A percentile compares a stretch with the other conserved stretches of the same genome.
Evolutionary conservation across 1,140 invertebrate species (phyloP).

Genomic region (Acromyrmex heyeri): DNA sequence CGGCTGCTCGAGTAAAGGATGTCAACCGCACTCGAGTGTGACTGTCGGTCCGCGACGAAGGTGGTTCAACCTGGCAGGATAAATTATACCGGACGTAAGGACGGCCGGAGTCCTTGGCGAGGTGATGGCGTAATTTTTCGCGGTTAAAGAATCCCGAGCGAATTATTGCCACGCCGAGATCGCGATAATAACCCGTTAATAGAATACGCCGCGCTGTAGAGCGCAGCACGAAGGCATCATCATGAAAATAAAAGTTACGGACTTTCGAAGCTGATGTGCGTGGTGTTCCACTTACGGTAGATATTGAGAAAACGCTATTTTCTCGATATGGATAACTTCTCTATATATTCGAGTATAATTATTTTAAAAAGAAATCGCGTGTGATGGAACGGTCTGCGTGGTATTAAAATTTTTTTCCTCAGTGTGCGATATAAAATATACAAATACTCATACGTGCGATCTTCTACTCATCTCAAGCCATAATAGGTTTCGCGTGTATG

Average conservation of each 20-base stretch:
- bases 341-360: background rate
- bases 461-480: background rate
- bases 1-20: conserved; percentile 62
- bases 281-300: background rate
- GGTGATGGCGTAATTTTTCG: conserved; percentile 45
- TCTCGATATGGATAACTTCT: background rate
- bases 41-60: conserved; percentile 66
- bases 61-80: conserved; percentile 67
- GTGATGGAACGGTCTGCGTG: background rate
- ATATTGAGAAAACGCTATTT: conserved; percentile 16
- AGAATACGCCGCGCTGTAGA: background rate
- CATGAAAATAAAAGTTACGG: conserved; percentile 34
- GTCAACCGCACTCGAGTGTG: conserved; percentile 74
- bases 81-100: conserved; percentile 67
- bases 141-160: background rate
- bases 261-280: background rate
- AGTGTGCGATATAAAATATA: background rate
- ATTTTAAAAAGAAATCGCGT: background rate
- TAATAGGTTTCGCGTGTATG: conserved; percentile 13
- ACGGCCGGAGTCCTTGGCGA: conserved; percentile 56
- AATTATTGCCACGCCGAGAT: conserved; percentile 3
- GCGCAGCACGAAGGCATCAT: background rate
- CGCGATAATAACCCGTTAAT: conserved; percentile 42
- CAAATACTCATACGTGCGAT: background rate
- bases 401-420: background rate